Evolutionary conservation across 1,140 invertebrate species (phyloP).

Genomic region (Cydia strobilella): DNA sequence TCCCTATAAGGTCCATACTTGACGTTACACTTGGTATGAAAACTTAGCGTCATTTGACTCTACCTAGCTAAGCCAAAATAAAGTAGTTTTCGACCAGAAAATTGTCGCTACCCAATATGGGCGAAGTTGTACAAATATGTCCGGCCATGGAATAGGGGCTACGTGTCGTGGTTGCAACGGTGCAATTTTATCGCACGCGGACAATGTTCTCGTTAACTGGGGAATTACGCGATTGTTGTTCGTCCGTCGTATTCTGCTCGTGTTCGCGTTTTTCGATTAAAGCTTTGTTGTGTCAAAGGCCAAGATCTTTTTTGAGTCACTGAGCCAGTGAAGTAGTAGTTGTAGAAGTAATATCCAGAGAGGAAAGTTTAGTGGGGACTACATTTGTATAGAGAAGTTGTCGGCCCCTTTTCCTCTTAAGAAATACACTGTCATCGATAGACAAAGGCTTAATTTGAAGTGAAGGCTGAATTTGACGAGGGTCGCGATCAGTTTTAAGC

Average conservation of each 20-base stretch:
- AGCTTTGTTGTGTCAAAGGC: background rate
- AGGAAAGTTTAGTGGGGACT: too few species aligned
- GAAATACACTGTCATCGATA: background rate
- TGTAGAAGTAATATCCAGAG: too few species aligned
- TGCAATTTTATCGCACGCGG: background rate
- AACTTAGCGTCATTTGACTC: too few species aligned
- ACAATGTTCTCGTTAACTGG: constrained; percentile 6
- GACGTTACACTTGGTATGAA: too few species aligned
- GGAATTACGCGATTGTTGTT: constrained; percentile 5
- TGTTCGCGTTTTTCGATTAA: background rate
- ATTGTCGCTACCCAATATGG: background rate
- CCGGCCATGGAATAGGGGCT: background rate
- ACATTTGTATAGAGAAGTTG: too few species aligned
- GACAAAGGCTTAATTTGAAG: background rate
- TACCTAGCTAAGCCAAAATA: too few species aligned
- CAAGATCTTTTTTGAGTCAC: too few species aligned
- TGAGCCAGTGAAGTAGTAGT: too few species aligned
- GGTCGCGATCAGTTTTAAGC: background rate
- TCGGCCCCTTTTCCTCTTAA: background rate
- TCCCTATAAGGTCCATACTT: too few species aligned
- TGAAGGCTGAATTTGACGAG: constrained; percentile 4
- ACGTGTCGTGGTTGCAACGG: background rate
- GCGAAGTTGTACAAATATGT: background rate
- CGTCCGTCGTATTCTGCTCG: background rate
- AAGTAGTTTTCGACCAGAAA: too few species aligned